These are phyloP conservation scores for Ammospiza maritima DNA, from an alignment of 2,797 vertebrate genomes.

Conservation along the genomic window DNA sequence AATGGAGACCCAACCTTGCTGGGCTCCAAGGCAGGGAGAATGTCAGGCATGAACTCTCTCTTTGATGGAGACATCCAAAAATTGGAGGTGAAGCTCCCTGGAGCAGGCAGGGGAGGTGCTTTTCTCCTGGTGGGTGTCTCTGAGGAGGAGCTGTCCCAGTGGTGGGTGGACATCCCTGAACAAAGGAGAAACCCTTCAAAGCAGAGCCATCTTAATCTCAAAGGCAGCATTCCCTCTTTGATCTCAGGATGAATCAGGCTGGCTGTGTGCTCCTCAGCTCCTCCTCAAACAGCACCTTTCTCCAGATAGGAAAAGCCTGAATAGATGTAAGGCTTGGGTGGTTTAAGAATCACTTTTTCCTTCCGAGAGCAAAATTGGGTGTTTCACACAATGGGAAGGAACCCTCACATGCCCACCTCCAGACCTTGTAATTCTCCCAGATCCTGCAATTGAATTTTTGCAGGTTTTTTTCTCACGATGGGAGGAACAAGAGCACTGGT, in stretches of 20 bases:
- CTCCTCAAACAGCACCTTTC: background rate
- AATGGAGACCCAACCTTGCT: fast-evolving
- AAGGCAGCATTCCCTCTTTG: slow-evolving; percentile 46
- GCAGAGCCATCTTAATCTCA: slow-evolving; percentile 32
- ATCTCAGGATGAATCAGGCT: background rate
- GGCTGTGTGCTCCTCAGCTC: background rate
- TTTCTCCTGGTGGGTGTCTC: background rate
- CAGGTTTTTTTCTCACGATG: background rate
- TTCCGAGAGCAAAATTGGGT: background rate
- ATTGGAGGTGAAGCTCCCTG: background rate
- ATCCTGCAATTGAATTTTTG: background rate
- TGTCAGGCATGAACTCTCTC: background rate
- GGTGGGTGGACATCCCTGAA: background rate
- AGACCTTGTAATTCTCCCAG: background rate
- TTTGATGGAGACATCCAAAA: background rate
- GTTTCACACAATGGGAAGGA: background rate
- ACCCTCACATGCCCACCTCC: background rate
- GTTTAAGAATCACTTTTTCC: background rate
- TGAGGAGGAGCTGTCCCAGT: background rate
- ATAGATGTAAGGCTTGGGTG: background rate
- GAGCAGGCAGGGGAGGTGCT: background rate
- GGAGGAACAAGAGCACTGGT: too few species aligned
- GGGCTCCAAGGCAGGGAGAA: background rate
- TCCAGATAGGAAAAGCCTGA: background rate
- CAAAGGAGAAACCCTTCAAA: slow-evolving; percentile 30